Evolutionary conservation across 2,113 vertebrate genomes (phyloP).

Genomic region (Hyperoodon ampullatus): DNA sequence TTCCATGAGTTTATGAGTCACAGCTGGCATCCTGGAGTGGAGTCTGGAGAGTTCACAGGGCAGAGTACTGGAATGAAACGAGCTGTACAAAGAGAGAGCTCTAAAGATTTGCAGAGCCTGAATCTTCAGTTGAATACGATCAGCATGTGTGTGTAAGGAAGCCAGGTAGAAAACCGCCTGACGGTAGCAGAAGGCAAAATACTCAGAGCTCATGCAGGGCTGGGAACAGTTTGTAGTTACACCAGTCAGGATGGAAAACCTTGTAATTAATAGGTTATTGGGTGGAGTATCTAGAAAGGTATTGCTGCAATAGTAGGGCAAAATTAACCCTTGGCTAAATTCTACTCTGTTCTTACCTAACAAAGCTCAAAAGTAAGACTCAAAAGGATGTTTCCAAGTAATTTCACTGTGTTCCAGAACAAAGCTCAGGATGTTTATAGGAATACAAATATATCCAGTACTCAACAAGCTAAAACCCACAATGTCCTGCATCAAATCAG

Average conservation of each 20-base stretch:
- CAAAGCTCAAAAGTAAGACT: not conserved
- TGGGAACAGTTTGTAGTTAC: not conserved
- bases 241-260: not conserved
- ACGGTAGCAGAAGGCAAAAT: not conserved
- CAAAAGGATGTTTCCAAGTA: slow-evolving; percentile 16
- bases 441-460: not conserved
- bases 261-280: not conserved
- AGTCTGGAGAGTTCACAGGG: not conserved
- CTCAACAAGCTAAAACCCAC: not conserved
- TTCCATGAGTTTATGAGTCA: not conserved
- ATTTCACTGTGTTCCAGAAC: not conserved
- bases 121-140: not conserved
- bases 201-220: not conserved
- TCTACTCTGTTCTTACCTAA: not conserved
- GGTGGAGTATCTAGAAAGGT: not conserved
- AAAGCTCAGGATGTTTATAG: not conserved
- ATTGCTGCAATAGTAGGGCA: not conserved
- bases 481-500: not conserved
- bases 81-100: not conserved
- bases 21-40: not conserved
- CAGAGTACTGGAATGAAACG: not conserved
- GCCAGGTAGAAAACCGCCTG: not conserved
- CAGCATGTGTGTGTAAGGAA: not conserved
- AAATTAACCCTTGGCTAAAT: not conserved
- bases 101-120: not conserved